Evolutionary conservation across 92 coral and sea anemone species (phyloP).

Genomic region (Pocillopora meandrina): DNA sequence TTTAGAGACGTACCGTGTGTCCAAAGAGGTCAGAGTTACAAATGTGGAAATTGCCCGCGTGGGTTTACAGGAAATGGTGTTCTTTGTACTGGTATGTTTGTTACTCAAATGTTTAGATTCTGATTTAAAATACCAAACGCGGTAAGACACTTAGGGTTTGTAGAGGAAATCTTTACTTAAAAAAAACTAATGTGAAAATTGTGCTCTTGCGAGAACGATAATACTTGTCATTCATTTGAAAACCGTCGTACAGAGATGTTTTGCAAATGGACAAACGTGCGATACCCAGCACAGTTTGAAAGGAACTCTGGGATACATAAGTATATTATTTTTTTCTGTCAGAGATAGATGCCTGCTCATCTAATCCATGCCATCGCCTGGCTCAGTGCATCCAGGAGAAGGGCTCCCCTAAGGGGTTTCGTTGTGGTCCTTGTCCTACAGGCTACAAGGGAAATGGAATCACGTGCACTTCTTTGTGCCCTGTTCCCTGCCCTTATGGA

Average conservation of each 20-base stretch:
- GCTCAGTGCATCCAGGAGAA: slow-evolving; percentile 50
- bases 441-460: slow-evolving; percentile 81
- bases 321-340: not conserved
- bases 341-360: slow-evolving; percentile 56
- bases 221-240: too few species aligned
- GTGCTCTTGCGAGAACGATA: too few species aligned
- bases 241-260: too few species aligned
- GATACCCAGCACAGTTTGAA: not conserved
- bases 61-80: slow-evolving; percentile 85
- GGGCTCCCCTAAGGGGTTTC: slow-evolving; percentile 41
- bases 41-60: slow-evolving; percentile 79
- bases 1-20: slow-evolving; percentile 71
- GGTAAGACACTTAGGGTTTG: too few species aligned
- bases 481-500: slow-evolving; percentile 72
- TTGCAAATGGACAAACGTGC: too few species aligned
- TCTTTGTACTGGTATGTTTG: slow-evolving; percentile 67
- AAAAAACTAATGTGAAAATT: too few species aligned
- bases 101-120: too few species aligned
- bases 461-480: slow-evolving; percentile 38
- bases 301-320: not conserved
- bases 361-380: slow-evolving; percentile 64
- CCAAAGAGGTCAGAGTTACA: slow-evolving; percentile 46
- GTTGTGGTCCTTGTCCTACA: slow-evolving; percentile 86
- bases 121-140: too few species aligned
- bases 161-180: too few species aligned